phyloP scores from a whole-genome alignment of 2,113 vertebrate genomes.

The Chroicocephalus ridibundus region DNA sequence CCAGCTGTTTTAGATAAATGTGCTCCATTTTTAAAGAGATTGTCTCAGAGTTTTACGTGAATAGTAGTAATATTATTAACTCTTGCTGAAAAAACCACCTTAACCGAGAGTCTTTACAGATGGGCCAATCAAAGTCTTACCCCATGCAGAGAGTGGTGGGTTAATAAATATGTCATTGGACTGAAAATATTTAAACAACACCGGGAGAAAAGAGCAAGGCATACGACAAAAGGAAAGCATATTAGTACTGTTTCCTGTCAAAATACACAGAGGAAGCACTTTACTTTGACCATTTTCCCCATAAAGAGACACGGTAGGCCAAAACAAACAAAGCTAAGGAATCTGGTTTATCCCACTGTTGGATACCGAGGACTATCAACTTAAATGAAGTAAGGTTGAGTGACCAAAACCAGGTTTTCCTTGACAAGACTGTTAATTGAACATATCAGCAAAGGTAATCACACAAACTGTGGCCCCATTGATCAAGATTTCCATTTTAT shows the following conservation, averaged over 20 bases:
- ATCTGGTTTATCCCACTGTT: constrained; percentile 77
- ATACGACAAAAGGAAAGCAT: constrained; percentile 80
- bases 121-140: constrained; percentile 70
- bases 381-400: constrained; percentile 61
- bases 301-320: constrained; percentile 80
- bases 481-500: not conserved
- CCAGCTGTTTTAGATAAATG: constrained; percentile 96
- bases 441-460: not conserved
- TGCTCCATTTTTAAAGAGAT: constrained; percentile 79
- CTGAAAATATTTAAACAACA: constrained; percentile 81
- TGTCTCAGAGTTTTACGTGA: constrained; percentile 76
- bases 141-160: constrained; percentile 73
- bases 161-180: constrained; percentile 84
- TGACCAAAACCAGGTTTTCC: constrained; percentile 63
- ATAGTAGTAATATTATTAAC: constrained; percentile 80
- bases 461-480: not conserved
- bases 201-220: constrained; percentile 75
- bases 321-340: constrained; percentile 79
- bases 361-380: constrained; percentile 66
- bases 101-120: constrained; percentile 71
- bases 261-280: constrained; percentile 86
- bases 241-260: constrained; percentile 83
- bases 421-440: constrained; percentile 35
- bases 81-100: constrained; percentile 78
- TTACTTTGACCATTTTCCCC: constrained; percentile 81